These are phyloP conservation scores for Bhutanitis thaidina DNA, from an alignment of 2,888 invertebrate genomes.

Conservation along the genomic window DNA sequence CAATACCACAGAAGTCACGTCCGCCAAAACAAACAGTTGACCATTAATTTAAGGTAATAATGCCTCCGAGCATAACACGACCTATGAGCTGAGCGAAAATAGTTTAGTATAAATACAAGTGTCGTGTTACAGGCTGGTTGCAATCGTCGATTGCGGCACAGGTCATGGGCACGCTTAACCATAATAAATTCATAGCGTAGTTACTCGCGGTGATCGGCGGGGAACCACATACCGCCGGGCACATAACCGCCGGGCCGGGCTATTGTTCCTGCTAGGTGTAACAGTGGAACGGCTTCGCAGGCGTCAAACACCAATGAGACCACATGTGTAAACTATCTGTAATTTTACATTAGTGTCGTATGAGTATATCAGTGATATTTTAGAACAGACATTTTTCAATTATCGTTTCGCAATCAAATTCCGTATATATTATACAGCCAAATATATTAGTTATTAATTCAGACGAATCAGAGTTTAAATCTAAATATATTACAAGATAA, in stretches of 20 bases:
- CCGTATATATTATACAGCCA: constrained; percentile 27
- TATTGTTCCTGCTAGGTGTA: constrained; percentile 70
- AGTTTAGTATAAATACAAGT: constrained; percentile 36
- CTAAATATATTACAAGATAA: background rate
- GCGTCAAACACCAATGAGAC: constrained; percentile 38
- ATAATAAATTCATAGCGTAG: constrained; percentile 74
- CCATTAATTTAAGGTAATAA: background rate
- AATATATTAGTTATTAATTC: too few species aligned
- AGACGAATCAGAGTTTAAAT: background rate
- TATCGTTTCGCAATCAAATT: background rate
- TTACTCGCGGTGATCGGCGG: constrained; percentile 71
- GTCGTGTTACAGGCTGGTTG: constrained; percentile 35
- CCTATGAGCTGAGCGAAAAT: constrained; percentile 34
- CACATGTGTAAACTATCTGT: constrained; percentile 49
- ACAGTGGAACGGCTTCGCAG: constrained; percentile 53
- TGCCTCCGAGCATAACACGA: constrained; percentile 21
- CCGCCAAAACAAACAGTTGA: too few species aligned
- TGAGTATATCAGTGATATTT: constrained; percentile 15
- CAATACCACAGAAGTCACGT: too few species aligned
- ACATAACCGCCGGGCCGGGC: constrained; percentile 44
- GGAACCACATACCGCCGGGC: constrained; percentile 45
- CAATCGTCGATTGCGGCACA: constrained; percentile 39
- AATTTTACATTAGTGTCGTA: constrained; percentile 6
- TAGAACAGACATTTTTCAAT: background rate
- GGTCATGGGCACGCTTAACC: constrained; percentile 69